Percentiles rank a stretch among this genome's conserved stretches.
These are phyloP conservation scores for Thunnus albacares DNA, from an alignment of 2,797 vertebrate genomes.

Conservation along the genomic window DNA sequence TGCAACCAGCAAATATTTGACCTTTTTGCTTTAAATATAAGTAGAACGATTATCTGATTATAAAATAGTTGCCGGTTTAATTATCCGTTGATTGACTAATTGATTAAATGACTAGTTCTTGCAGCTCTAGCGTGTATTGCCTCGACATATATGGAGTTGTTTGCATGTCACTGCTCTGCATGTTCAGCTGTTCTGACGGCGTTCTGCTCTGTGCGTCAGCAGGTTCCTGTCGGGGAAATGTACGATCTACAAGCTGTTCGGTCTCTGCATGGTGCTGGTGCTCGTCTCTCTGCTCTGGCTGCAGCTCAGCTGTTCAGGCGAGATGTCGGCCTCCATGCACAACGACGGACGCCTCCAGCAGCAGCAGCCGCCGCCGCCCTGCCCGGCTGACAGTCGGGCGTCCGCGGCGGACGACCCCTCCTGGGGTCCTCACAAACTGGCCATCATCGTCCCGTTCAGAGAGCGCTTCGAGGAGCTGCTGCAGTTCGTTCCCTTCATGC, in stretches of 20 bases:
- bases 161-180: too few relatives aligned
- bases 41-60: not conserved
- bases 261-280: slow-evolving; percentile 90
- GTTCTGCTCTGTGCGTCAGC: slow-evolving; percentile 19
- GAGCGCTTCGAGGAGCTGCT: slow-evolving; percentile 98
- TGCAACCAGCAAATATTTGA: too few relatives aligned
- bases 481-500: slow-evolving; percentile 95
- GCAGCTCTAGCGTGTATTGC: too few relatives aligned
- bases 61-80: not conserved
- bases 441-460: slow-evolving; percentile 93
- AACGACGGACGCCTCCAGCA: slow-evolving; percentile 51
- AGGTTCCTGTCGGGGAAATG: slow-evolving; percentile 87
- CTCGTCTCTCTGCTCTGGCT: slow-evolving; percentile 94
- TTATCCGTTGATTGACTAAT: not conserved
- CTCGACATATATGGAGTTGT: too few relatives aligned
- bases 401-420: slow-evolving; percentile 82
- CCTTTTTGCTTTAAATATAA: too few relatives aligned
- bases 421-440: slow-evolving; percentile 95
- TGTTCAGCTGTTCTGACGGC: too few relatives aligned
- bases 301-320: slow-evolving; percentile 94
- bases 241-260: slow-evolving; percentile 92
- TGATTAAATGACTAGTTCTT: too few relatives aligned
- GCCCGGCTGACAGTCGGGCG: slow-evolving; percentile 74
- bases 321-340: slow-evolving; percentile 68
- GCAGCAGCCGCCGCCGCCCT: slow-evolving; percentile 73